Evolutionary conservation across 2,797 vertebrate genomes (phyloP), one percentile per base, ranked within the genome.

Genomic region (Helarctos malayanus): DNA sequence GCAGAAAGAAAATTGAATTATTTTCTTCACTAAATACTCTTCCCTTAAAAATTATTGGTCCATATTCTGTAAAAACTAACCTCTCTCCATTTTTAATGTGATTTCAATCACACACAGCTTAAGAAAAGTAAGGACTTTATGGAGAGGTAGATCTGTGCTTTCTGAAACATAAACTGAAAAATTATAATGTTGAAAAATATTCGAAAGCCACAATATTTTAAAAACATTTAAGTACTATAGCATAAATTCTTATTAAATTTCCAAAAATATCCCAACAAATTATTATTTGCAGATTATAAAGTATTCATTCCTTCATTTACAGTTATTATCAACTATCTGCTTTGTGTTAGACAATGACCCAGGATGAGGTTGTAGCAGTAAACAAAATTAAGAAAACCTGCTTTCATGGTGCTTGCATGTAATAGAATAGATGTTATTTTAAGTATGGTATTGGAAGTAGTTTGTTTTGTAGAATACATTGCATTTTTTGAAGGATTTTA

Each of bases 1-100:
- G 23, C 25, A 84, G 68, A 79, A 80, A 21, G 10, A 68, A 45
- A 71, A 84, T 11, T 32, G 9, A 83, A 84, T 71, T 91, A 76
- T 89, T 93, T 92, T 13, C 6, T 45, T 82, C 52, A 59, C 11
- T 73, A 92, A 94, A 69, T 79, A 63, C 68, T 95, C 47, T 71
- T 75, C 19, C 65, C 4, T 80, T 54, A 96, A 76, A 89, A 83
- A 65, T 25, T 59, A 76, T 38, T 92, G 75, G n/a, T 23, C 4
- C 2, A 27, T 54, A 75, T 69, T 92, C 6, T 94, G 54, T 45
- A 25, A 80, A 86, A 93, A 73, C 23, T 75, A 3, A 13, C 32
- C 14, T 71, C 23, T 16, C 15, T 85, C 7, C 18, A 68, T 29
- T 75, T 93, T 86, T 87, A 57, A 88, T 63, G 21, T 86, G 41